Percentiles rank a stretch among this genome's conserved stretches.
Conservation (phyloP, 2,888 invertebrate genomes). For the Aspidapion aeneum region DNA sequence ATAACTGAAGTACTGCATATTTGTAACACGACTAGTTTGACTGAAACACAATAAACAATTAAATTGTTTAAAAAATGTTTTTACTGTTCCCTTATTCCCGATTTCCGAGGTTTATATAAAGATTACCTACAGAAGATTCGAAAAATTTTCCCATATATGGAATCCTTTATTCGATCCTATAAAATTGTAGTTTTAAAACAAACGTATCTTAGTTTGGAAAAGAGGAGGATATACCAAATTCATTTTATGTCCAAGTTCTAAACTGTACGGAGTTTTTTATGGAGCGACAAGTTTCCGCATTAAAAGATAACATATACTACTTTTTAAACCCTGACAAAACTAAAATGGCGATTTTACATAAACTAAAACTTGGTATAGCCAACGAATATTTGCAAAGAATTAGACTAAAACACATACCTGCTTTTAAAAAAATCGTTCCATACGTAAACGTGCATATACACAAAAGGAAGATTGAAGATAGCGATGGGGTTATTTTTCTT, state of each 20-base stretch:
- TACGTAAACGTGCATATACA: slow-evolving; percentile 41
- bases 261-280: slow-evolving; percentile 64
- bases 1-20: slow-evolving; percentile 13
- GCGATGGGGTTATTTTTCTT: slow-evolving; percentile 14
- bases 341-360: slow-evolving; percentile 31
- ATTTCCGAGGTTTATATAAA: slow-evolving; percentile 78
- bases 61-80: not conserved
- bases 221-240: slow-evolving; percentile 55
- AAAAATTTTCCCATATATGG: slow-evolving; percentile 34
- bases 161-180: slow-evolving; percentile 49
- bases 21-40: slow-evolving; percentile 5
- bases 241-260: slow-evolving; percentile 63
- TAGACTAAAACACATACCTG: slow-evolving; percentile 52
- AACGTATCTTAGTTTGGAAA: slow-evolving; percentile 57
- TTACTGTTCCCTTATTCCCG: not conserved
- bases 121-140: slow-evolving; percentile 52
- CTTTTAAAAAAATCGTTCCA: slow-evolving; percentile 50
- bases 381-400: no score
- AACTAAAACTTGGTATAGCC: slow-evolving; percentile 49
- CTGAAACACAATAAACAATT: not conserved
- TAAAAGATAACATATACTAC: slow-evolving; percentile 62
- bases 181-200: slow-evolving; percentile 41
- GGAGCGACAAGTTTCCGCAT: slow-evolving; percentile 61
- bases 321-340: slow-evolving; percentile 47
- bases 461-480: slow-evolving; percentile 11